phyloP scores from a whole-genome alignment of 1,140 invertebrate genomes.

The Pygmarrhopalites habei region DNA sequence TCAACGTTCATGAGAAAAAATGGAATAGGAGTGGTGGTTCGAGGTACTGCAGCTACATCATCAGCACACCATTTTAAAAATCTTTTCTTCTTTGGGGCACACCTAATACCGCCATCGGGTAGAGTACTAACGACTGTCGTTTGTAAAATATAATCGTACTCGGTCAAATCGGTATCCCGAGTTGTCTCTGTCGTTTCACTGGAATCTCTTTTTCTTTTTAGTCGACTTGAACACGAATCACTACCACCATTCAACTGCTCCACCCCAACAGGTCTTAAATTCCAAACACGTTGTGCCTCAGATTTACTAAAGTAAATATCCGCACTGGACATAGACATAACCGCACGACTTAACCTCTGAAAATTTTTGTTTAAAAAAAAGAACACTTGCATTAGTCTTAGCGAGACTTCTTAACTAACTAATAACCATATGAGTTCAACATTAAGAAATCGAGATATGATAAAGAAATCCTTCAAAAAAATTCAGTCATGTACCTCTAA shows the following conservation, averaged over 20 bases:
- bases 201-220: background rate
- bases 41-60: background rate
- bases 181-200: background rate
- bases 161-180: background rate
- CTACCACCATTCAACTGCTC: background rate
- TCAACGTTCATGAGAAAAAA: constrained; percentile 18
- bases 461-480: too few relatives aligned
- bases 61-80: constrained; percentile 9
- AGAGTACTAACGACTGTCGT: background rate
- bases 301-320: background rate
- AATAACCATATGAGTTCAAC: too few relatives aligned
- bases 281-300: background rate
- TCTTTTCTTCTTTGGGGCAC: background rate
- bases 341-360: background rate
- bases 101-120: constrained; percentile 1
- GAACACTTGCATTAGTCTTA: too few relatives aligned
- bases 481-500: too few relatives aligned
- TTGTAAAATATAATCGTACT: constrained; percentile 6
- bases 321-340: background rate
- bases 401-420: too few relatives aligned
- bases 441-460: too few relatives aligned
- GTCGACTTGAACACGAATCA: background rate
- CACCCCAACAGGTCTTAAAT: background rate
- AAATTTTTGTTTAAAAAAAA: too few relatives aligned
- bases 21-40: constrained; percentile 8